Evolutionary conservation across 2,888 invertebrate genomes (phyloP).

Genomic region (Lymantria dispar): DNA sequence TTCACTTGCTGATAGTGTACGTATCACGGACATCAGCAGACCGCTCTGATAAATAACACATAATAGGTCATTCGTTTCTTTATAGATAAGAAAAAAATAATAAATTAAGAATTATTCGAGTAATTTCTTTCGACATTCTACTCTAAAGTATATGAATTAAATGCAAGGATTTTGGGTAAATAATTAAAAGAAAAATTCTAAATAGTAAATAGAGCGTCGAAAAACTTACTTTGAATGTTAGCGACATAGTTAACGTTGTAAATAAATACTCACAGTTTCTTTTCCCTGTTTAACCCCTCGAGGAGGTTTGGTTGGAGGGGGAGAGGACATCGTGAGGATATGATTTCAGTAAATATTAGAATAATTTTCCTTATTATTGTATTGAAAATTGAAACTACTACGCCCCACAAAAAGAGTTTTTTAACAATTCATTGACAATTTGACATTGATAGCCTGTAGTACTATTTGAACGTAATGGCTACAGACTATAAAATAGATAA

Average conservation of each 20-base stretch:
- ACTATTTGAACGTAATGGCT: not conserved
- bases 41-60: conserved; percentile 84
- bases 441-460: not conserved
- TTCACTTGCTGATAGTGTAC: conserved; percentile 96
- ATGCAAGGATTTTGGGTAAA: too few relatives aligned
- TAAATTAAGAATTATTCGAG: too few relatives aligned
- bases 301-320: conserved; percentile 92
- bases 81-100: too few relatives aligned
- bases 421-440: not conserved
- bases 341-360: not conserved
- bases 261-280: conserved; percentile 86
- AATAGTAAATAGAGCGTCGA: conserved; percentile 2
- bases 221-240: conserved; percentile 23
- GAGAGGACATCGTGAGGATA: conserved; percentile 76
- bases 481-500: too few relatives aligned
- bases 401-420: conserved; percentile 9
- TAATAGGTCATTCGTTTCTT: too few relatives aligned
- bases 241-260: conserved; percentile 17
- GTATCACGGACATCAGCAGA: conserved; percentile 96
- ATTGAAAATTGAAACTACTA: conserved; percentile 4
- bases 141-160: too few relatives aligned
- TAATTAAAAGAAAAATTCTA: too few relatives aligned
- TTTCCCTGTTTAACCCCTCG: conserved; percentile 92
- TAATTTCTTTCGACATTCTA: too few relatives aligned
- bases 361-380: conserved; percentile 21